Evolutionary conservation across 2,797 vertebrate genomes (phyloP).

Genomic region (Poecile montanus): DNA sequence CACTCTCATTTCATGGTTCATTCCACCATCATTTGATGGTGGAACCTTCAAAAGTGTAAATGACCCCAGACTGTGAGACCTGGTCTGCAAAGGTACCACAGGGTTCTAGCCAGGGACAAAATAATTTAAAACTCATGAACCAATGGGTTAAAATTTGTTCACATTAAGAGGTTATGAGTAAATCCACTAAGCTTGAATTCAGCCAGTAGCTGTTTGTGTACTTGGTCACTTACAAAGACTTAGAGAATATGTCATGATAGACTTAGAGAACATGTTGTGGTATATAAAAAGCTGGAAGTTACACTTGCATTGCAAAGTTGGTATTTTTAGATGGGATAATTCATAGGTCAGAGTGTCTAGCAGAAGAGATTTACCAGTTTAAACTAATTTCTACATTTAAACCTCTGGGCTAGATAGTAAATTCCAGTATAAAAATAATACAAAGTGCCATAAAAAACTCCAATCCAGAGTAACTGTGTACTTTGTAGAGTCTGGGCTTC

Average conservation of each 20-base stretch:
- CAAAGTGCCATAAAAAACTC: neutral
- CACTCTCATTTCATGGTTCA: neutral
- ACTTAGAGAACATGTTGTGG: neutral
- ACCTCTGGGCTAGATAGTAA: neutral
- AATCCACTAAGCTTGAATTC: neutral
- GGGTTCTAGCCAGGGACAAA: neutral
- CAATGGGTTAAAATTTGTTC: neutral
- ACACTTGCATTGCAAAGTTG: neutral
- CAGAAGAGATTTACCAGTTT: neutral
- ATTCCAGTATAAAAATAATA: neutral
- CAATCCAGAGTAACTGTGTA: neutral
- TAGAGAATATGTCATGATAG: neutral
- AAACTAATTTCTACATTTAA: neutral
- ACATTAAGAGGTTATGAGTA: neutral
- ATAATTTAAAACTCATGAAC: neutral
- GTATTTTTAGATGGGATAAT: neutral
- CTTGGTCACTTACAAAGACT: neutral
- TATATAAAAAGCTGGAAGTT: neutral
- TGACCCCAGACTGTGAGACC: slow-evolving; percentile 74
- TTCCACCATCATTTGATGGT: slow-evolving; percentile 39
- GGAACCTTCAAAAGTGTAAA: slow-evolving; percentile 75
- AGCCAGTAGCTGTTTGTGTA: neutral
- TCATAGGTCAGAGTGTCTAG: neutral
- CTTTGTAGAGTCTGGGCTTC: neutral
- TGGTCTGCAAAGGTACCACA: slow-evolving; percentile 77